A percentile compares a stretch with the other conserved stretches of the same genome.
Evolutionary conservation across 2,797 vertebrate species (phyloP).

Genomic region (Gambusia yucatana): DNA sequence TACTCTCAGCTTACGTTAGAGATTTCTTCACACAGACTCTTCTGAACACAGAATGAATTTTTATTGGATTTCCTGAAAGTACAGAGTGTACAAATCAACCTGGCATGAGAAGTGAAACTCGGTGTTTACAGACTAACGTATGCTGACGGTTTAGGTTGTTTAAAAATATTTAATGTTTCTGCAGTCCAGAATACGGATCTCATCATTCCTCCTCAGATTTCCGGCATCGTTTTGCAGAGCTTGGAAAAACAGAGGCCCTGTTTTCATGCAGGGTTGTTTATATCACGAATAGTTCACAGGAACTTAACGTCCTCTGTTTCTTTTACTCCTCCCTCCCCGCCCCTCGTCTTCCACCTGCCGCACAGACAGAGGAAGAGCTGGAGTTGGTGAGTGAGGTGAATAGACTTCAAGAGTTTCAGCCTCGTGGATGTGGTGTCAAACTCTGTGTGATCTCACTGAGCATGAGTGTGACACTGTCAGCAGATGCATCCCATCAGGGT

Average conservation of each 20-base stretch:
- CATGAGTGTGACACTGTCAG: constrained; percentile 59
- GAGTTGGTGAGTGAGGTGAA: constrained; percentile 91
- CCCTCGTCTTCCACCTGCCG: constrained; percentile 50
- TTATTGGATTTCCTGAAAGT: neutral
- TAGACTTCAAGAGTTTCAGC: constrained; percentile 66
- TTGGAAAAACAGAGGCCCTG: neutral
- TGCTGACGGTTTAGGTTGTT: neutral
- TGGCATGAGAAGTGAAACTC: constrained; percentile 2
- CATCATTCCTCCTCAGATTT: neutral
- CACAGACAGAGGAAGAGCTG: constrained; percentile 92
- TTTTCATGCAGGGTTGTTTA: constrained; percentile 10
- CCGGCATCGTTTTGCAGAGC: neutral
- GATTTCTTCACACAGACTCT: neutral
- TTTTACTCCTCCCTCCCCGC: constrained; percentile 39
- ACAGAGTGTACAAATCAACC: neutral
- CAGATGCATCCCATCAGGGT: constrained; percentile 26
- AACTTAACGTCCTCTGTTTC: constrained; percentile 63
- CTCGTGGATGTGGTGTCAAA: constrained; percentile 67
- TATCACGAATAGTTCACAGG: constrained; percentile 30
- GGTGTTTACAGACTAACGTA: neutral
- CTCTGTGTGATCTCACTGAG: constrained; percentile 65
- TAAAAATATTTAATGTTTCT: neutral
- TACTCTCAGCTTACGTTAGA: too few species aligned
- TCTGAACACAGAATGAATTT: constrained; percentile 4
- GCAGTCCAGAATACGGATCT: neutral